A percentile compares a stretch with the other conserved stretches of the same genome.
phyloP scores from a whole-genome alignment of 2,797 vertebrate genomes.

The Enteromius paludinosus region DNA sequence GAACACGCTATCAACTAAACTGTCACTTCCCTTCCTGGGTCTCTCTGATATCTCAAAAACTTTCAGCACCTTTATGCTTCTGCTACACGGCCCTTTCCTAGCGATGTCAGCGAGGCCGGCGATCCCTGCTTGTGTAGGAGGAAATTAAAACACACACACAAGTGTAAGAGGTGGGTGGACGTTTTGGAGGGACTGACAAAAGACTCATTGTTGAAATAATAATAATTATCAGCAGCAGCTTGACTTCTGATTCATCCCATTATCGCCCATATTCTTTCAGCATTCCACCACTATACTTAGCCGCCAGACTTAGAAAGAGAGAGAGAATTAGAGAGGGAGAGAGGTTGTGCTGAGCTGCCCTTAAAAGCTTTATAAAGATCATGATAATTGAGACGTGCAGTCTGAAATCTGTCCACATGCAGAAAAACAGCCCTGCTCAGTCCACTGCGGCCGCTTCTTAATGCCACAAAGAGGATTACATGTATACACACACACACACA shows the following conservation, averaged over 20 bases:
- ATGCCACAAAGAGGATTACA: conserved; percentile 52
- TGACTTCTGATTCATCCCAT: conserved; percentile 58
- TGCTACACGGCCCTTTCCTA: conserved; percentile 28
- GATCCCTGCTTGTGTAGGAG: conserved; percentile 23
- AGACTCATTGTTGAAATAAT: conserved; percentile 59
- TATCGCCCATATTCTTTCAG: conserved; percentile 51
- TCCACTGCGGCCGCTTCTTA: conserved; percentile 18
- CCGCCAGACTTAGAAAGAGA: conserved; percentile 35
- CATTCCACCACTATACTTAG: conserved; percentile 45
- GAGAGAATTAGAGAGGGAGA: conserved; percentile 22
- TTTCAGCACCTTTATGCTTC: background rate
- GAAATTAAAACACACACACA: conserved; percentile 40
- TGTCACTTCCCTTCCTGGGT: background rate
- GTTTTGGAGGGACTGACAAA: conserved; percentile 42
- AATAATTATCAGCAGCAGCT: conserved; percentile 57
- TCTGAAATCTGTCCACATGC: conserved; percentile 52
- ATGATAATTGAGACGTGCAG: conserved; percentile 55
- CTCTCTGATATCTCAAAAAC: conserved; percentile 3
- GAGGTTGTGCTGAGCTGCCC: conserved; percentile 23
- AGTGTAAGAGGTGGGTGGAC: conserved; percentile 34
- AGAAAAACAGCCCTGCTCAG: conserved; percentile 31
- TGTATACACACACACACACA: conserved; percentile 14
- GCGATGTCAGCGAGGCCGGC: conserved; percentile 36
- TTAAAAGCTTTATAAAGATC: conserved; percentile 56
- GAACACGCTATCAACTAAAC: background rate